Conservation (phyloP, 2,113 vertebrate species). For the Fukomys damarensis region DNA sequence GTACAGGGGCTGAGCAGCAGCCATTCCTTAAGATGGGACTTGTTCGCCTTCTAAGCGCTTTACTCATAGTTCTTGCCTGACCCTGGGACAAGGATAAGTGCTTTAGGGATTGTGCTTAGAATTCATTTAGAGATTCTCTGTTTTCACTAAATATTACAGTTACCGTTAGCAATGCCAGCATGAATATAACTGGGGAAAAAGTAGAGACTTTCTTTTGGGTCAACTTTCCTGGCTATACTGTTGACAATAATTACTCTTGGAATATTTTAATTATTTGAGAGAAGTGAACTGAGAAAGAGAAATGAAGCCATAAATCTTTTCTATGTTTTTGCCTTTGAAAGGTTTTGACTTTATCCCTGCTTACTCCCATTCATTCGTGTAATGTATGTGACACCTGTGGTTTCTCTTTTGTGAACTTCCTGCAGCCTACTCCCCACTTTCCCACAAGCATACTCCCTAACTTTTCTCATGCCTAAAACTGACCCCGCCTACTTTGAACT, state of each 20-base stretch:
- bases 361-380: not conserved
- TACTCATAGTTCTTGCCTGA: not conserved
- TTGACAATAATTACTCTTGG: not conserved
- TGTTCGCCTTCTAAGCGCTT: not conserved
- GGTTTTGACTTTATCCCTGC: not conserved
- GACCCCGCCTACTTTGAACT: not conserved
- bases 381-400: not conserved
- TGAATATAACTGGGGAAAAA: not conserved
- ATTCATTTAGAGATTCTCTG: not conserved
- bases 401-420: slow-evolving; percentile 34
- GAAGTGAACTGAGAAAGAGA: not conserved
- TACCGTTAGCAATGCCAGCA: not conserved
- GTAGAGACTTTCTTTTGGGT: not conserved
- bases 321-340: slow-evolving; percentile 18
- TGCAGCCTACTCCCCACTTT: not conserved
- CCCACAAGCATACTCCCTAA: not conserved
- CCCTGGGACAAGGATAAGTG: not conserved
- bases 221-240: not conserved
- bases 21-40: not conserved
- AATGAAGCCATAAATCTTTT: not conserved
- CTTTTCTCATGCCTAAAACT: not conserved
- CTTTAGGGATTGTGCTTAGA: not conserved
- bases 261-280: not conserved
- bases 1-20: not conserved
- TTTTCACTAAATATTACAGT: not conserved